Conservation (phyloP, 2,797 vertebrate species). For the Jordanella pulchra region DNA sequence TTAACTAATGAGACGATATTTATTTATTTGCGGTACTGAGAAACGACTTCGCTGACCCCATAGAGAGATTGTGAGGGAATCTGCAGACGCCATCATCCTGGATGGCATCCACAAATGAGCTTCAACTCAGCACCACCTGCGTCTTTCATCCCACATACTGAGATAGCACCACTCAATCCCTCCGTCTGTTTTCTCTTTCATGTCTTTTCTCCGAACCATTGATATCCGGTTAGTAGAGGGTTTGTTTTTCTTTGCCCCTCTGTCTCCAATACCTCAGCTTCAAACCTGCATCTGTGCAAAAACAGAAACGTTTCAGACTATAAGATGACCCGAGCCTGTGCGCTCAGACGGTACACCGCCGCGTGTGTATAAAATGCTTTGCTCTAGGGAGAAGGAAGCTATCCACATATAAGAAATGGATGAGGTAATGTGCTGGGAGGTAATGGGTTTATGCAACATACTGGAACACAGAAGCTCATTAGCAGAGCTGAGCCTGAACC, state of each 20-base stretch:
- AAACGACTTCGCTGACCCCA: slow-evolving; percentile 16
- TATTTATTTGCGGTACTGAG: not conserved
- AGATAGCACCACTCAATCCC: slow-evolving; percentile 54
- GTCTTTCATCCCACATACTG: slow-evolving; percentile 66
- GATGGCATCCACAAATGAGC: slow-evolving; percentile 54
- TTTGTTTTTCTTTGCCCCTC: slow-evolving; percentile 59
- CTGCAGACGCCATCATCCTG: slow-evolving; percentile 36
- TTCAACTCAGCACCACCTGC: slow-evolving; percentile 55
- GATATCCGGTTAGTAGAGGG: slow-evolving; percentile 53
- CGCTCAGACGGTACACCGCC: slow-evolving; percentile 68
- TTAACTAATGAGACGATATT: not conserved
- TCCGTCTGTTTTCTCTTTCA: slow-evolving; percentile 45
- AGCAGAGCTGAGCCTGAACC: slow-evolving; percentile 82
- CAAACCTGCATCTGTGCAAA: slow-evolving; percentile 87
- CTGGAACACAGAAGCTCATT: slow-evolving; percentile 84
- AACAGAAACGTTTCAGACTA: slow-evolving; percentile 90
- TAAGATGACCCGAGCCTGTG: slow-evolving; percentile 78
- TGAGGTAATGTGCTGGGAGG: slow-evolving; percentile 90
- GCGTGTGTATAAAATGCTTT: slow-evolving; percentile 83
- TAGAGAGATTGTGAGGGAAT: slow-evolving; percentile 25
- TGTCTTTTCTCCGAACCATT: slow-evolving; percentile 65
- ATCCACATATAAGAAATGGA: slow-evolving; percentile 90
- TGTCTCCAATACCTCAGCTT: slow-evolving; percentile 82
- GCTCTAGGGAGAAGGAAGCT: slow-evolving; percentile 87
- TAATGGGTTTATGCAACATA: slow-evolving; percentile 89